Conservation (phyloP, 2,888 invertebrate genomes). For the Andrena fulva region DNA sequence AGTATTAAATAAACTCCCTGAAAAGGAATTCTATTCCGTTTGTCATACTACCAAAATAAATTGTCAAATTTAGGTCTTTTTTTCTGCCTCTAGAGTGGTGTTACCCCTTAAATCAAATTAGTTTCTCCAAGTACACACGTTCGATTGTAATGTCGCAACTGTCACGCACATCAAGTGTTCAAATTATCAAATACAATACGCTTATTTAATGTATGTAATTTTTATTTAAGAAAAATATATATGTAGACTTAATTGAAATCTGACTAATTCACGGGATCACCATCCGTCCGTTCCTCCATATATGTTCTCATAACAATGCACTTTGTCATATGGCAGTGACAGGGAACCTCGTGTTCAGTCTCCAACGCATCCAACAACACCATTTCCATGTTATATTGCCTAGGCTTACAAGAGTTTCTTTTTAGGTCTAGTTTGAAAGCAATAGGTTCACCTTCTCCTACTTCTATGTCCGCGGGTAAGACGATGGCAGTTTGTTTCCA, state of each 20-base stretch:
- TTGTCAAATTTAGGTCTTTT: too few species aligned
- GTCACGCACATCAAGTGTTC: too few species aligned
- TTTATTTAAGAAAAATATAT: too few species aligned
- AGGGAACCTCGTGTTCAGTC: conserved; percentile 92
- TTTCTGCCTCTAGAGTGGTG: too few species aligned
- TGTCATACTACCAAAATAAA: too few species aligned
- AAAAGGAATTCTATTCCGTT: too few species aligned
- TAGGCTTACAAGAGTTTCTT: conserved; percentile 85
- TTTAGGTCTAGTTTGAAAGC: conserved; percentile 89
- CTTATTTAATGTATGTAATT: too few species aligned
- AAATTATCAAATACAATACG: too few species aligned
- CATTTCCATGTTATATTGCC: conserved; percentile 90
- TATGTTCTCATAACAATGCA: conserved; percentile 90
- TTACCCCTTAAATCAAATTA: too few species aligned
- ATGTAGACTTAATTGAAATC: not conserved
- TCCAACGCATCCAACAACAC: conserved; percentile 89
- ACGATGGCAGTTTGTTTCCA: conserved; percentile 92
- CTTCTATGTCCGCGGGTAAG: conserved; percentile 88
- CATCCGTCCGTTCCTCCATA: conserved; percentile 84
- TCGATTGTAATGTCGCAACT: too few species aligned
- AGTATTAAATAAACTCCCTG: too few species aligned
- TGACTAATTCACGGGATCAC: conserved; percentile 6
- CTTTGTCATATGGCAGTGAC: conserved; percentile 91
- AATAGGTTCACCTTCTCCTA: conserved; percentile 88
- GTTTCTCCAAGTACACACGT: too few species aligned